Percentiles rank a stretch among this genome's conserved stretches.
Evolutionary conservation across 1,140 invertebrate species (phyloP).

Genomic region (Achatina immaculata): DNA sequence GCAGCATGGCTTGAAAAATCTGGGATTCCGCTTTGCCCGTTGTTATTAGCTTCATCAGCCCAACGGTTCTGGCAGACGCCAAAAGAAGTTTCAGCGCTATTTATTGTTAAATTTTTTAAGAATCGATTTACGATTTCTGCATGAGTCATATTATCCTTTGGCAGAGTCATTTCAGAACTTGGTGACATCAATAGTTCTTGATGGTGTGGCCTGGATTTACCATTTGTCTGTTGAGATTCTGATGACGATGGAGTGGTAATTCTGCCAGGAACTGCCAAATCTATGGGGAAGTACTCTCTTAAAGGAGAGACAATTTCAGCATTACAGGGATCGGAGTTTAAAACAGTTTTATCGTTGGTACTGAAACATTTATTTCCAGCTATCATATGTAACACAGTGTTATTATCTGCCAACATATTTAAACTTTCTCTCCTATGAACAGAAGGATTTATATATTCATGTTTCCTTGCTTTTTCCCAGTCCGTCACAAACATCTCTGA

Average conservation of each 20-base stretch:
- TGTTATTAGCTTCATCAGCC: neutral
- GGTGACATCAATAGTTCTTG: neutral
- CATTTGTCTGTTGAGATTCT: neutral
- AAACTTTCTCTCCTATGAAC: neutral
- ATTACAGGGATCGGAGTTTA: neutral
- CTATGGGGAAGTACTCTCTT: constrained; percentile 26
- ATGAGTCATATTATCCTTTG: constrained; percentile 33
- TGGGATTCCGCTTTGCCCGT: no score
- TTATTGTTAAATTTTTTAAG: constrained; percentile 22
- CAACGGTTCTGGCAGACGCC: neutral
- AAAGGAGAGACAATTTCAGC: neutral
- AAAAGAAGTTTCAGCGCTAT: neutral
- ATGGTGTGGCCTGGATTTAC: neutral
- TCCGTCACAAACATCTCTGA: neutral
- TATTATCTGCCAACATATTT: neutral
- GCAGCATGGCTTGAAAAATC: no score
- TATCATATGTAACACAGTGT: neutral
- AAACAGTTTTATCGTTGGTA: neutral
- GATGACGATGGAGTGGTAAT: neutral
- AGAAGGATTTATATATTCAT: neutral
- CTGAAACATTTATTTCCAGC: neutral
- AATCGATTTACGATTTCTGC: constrained; percentile 28
- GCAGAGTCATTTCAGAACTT: neutral
- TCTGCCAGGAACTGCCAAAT: neutral
- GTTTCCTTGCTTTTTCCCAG: neutral